A percentile compares a stretch with the other conserved stretches of the same genome.
phyloP scores from a whole-genome alignment of 2,113 vertebrate genomes.

The Lamprologus speciosus region DNA sequence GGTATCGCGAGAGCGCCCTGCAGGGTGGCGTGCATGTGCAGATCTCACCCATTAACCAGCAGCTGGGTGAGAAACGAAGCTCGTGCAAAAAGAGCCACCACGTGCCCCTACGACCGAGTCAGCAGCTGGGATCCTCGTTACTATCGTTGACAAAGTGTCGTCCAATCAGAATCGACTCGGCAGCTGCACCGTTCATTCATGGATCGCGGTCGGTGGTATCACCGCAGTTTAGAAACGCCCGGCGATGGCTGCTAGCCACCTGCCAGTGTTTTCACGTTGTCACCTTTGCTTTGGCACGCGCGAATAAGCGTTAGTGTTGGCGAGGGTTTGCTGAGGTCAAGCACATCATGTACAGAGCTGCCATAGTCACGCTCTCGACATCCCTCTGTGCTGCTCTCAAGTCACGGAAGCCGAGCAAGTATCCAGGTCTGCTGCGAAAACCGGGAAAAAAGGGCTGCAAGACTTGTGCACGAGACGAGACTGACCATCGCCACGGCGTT shows the following conservation, averaged over 20 bases:
- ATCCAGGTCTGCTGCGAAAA: not conserved
- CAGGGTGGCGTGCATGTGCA: not conserved
- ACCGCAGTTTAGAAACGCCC: not conserved
- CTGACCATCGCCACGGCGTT: not conserved
- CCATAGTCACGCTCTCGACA: conserved; percentile 83
- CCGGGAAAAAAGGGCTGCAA: not conserved
- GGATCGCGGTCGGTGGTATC: not conserved
- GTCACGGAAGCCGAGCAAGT: conserved; percentile 21
- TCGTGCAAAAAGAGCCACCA: not conserved
- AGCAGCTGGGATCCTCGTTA: not conserved
- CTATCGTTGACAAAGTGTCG: not conserved
- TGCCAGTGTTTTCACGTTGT: not conserved
- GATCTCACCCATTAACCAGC: not conserved
- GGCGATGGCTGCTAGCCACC: not conserved
- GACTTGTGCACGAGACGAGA: not conserved
- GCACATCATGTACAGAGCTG: conserved; percentile 93
- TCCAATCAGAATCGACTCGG: not conserved
- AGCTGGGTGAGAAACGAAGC: not conserved
- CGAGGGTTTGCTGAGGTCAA: conserved; percentile 86
- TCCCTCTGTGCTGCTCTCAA: conserved; percentile 95
- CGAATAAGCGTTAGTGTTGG: conserved; percentile 62
- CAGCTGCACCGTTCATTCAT: not conserved
- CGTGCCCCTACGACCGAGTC: not conserved
- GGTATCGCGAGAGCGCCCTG: not conserved
- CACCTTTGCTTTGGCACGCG: not conserved